Percentiles rank a stretch among this genome's conserved stretches.
These are phyloP conservation scores for Paraescarpia echinospica DNA, from an alignment of 1,140 invertebrate genomes.

Conservation along the genomic window DNA sequence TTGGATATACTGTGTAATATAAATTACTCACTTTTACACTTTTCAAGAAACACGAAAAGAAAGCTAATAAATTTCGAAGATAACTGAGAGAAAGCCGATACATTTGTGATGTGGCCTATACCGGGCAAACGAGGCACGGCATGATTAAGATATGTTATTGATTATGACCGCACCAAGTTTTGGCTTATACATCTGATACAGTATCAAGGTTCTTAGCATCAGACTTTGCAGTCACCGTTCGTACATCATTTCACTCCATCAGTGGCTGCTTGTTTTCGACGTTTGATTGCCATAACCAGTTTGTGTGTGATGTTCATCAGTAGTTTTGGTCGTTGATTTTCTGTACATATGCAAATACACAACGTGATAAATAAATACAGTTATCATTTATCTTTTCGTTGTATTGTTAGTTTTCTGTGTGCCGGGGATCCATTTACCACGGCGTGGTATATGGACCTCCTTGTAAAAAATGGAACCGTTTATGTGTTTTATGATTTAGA, in stretches of 20 bases:
- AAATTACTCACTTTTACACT: too few species aligned
- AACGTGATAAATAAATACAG: too few species aligned
- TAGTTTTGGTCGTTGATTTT: neutral
- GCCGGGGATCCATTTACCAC: too few species aligned
- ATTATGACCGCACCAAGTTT: neutral
- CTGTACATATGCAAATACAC: neutral
- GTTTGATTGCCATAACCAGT: neutral
- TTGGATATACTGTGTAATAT: too few species aligned
- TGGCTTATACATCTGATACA: neutral
- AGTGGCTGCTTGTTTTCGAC: neutral
- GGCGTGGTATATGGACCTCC: too few species aligned
- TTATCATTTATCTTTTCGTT: too few species aligned
- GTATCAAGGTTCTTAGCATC: neutral
- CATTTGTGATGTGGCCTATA: neutral
- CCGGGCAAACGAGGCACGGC: neutral
- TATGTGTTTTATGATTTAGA: too few species aligned
- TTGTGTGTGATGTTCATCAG: neutral
- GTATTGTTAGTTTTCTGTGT: too few species aligned
- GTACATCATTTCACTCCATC: neutral
- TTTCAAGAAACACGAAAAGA: neutral
- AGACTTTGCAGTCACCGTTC: neutral
- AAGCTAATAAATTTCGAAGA: neutral
- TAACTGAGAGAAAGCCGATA: neutral
- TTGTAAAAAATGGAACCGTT: too few species aligned
- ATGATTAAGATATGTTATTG: neutral